Base-by-base conservation (phyloP, 2,113 vertebrate species). In the Rhegmatorhina hoffmannsi region DNA sequence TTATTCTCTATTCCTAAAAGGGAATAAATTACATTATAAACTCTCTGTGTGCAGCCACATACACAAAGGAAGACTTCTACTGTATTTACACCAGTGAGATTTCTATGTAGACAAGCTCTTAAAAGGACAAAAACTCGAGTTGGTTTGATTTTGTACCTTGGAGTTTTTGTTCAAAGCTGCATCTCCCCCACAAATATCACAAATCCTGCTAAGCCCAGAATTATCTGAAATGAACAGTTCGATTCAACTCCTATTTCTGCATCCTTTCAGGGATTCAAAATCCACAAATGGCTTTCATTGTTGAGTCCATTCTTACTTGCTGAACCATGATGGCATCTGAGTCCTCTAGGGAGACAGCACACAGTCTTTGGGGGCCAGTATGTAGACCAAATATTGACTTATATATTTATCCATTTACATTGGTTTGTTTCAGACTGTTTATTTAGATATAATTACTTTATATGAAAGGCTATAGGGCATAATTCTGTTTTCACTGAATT, bases 271-370 rank as follows among this genome's bases (percentile, higher is more conserved):
- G 64, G 38, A 49, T 63, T 63, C 85, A 36, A 53, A 82, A 80
- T 76, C 68, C 55, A 75, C 34, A 63, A 62, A 58, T 89, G 84
- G 83, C 86, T 97, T 97, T 96, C 18, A 3, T 38, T 80, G 43
- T 58, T 81, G 13, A 60, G 20, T 82, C 52, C 46, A 36, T 83
- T 96, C 44, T 88, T 89, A 43, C 17, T 93, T 34, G 1, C 40
- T 84, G 74, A 89, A 55, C n/a, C 7, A 1, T 21, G 25, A 43
- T 59, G 44, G 34, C 29, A 34, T 70, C 92, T 28, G 62, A 93
- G 62, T 84, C 73, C 28, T 80, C 56, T 47, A 50, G 7, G 53
- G 70, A 92, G 59, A 76, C 44, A 38, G 28, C 79, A 74, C 50
- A 28, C 56, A 76, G 68, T 26, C 31, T 34, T 26, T 19, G 47